A percentile compares a stretch with the other conserved stretches of the same genome.
phyloP scores from a whole-genome alignment of 2,113 vertebrate genomes.

The Heterotis niloticus region DNA sequence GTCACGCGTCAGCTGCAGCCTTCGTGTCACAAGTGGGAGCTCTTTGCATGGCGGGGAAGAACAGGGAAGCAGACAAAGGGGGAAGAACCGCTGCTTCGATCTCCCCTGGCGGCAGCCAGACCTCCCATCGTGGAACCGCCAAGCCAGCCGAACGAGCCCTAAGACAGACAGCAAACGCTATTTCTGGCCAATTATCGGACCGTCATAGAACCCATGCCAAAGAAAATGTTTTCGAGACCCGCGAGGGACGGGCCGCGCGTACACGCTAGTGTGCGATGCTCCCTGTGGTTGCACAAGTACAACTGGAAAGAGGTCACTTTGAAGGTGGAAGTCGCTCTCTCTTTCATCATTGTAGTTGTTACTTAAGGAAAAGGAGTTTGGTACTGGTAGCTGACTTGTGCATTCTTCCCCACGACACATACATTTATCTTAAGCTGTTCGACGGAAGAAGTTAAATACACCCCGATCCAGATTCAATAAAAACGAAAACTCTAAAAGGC shows the following conservation, averaged over 20 bases:
- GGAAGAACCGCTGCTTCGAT: not conserved
- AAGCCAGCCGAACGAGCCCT: slow-evolving; percentile 71
- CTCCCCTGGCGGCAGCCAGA: not conserved
- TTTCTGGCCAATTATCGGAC: slow-evolving; percentile 78
- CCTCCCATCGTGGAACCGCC: not conserved
- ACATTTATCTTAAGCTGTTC: not conserved
- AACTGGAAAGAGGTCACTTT: too few species aligned
- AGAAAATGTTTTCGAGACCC: slow-evolving; percentile 61
- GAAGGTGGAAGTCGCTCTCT: not conserved
- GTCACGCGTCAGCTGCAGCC: slow-evolving; percentile 63
- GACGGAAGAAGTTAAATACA: not conserved
- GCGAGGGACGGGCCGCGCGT: not conserved
- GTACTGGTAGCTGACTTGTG: too few species aligned
- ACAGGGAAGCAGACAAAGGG: not conserved
- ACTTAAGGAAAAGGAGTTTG: too few species aligned
- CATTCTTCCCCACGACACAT: too few species aligned
- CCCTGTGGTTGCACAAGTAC: too few species aligned
- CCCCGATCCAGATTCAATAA: not conserved
- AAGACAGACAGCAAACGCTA: slow-evolving; percentile 71
- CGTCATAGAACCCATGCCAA: slow-evolving; percentile 70
- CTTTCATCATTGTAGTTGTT: too few species aligned
- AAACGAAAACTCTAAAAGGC: not conserved
- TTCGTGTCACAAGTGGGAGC: slow-evolving; percentile 48
- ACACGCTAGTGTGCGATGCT: too few species aligned
- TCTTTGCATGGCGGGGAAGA: slow-evolving; percentile 39